Base-by-base conservation (phyloP, 2,797 vertebrate genomes). In the Diglossa cyanea region DNA sequence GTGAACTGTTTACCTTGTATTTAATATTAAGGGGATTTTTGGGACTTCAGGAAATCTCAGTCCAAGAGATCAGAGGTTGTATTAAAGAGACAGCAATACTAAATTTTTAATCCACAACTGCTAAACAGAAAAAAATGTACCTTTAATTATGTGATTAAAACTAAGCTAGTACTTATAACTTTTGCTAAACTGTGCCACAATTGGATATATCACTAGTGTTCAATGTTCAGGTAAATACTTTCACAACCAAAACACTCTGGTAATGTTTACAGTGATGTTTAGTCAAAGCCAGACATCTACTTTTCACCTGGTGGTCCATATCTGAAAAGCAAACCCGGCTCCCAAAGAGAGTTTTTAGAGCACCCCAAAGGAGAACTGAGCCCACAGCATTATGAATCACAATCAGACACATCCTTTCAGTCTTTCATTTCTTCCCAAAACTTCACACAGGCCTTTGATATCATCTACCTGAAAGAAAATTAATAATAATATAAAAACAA, bases 401-500 rank as follows among this genome's bases (percentile, higher is more conserved):
- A 9, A 68, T 54, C 24, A 68, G 15, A 48, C 5, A 54, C 5
- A 40, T 18, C 11, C 31, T 62, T 71, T 79, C 10, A 25, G 39
- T 61, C n/a, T 73, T 73, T 47, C 35, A 74, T 93, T 93, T 54
- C 18, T 65, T 23, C 6, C 20, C 54, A 55, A 66, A 93, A 78
- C 2, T 25, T 67, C 39, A 63, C 21, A 45, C 1, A 47, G 6
- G 4, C 9, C 25, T 53, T 71, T 75, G 9, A 2, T 45, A 33
- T 50, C 9, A 42, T 50, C 24, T 51, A 48, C 39, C 25, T 58
- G 55, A 90, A 87, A 74, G 7, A 45, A 94, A 89, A 68, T 47
- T 78, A 65, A 48, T 54, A 90, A 88, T 33, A 94, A 61, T 10
- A 81, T 13, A 66, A 86, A 55, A 93, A 33, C 5, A 80, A 44